Evolutionary conservation across 2,797 vertebrate species (phyloP).

Genomic region (Alcedo atthis): DNA sequence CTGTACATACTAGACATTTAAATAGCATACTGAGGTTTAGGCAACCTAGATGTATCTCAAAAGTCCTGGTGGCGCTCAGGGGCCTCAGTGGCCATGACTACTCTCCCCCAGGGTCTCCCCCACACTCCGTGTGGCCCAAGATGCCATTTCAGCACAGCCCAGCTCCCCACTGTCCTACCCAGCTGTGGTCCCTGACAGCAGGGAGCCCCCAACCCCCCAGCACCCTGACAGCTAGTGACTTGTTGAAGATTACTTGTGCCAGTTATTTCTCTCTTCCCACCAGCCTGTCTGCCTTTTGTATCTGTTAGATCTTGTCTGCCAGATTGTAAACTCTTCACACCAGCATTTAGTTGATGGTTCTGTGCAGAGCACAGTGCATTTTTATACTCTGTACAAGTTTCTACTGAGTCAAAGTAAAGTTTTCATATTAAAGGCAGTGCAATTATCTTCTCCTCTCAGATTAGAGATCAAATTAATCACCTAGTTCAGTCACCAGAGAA

Average conservation of each 20-base stretch:
- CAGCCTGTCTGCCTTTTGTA: not conserved
- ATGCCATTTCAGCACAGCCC: rapidly evolving
- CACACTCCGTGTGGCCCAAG: rapidly evolving
- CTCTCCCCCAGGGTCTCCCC: rapidly evolving
- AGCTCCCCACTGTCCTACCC: not conserved
- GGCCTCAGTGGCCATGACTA: rapidly evolving
- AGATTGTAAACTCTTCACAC: not conserved
- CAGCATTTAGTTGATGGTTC: not conserved
- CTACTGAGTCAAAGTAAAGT: not conserved
- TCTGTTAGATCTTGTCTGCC: not conserved
- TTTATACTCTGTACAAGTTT: not conserved
- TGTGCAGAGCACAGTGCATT: not conserved
- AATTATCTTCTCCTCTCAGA: not conserved
- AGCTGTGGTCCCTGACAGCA: too few species aligned
- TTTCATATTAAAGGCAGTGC: not conserved
- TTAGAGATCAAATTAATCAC: not conserved
- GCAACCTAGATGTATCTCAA: not conserved
- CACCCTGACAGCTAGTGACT: not conserved
- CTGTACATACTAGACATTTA: not conserved
- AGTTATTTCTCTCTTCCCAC: not conserved
- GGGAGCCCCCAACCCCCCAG: not conserved
- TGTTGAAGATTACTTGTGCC: rapidly evolving
- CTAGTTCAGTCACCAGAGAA: not conserved
- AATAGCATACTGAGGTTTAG: not conserved
- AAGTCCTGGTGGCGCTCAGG: not conserved